Evolutionary conservation across 2,797 vertebrate species (phyloP).

Genomic region (Neostethus bicornis): DNA sequence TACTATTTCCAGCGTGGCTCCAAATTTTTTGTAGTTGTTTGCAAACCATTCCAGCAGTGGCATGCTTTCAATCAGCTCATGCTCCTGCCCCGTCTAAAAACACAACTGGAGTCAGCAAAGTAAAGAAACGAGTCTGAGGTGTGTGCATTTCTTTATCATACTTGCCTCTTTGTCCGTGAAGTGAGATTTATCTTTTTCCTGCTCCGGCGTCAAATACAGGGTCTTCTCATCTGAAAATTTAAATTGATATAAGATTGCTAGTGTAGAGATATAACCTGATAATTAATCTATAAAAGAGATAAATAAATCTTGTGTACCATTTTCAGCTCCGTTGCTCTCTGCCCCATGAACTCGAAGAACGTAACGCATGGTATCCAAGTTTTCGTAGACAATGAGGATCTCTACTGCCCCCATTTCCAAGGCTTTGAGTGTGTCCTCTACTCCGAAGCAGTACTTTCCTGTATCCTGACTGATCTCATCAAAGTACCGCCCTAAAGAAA

Average conservation of each 20-base stretch:
- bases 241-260: not conserved
- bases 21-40: slow-evolving; percentile 99
- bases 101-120: slow-evolving; percentile 29
- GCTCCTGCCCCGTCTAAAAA: slow-evolving; percentile 94
- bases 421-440: slow-evolving; percentile 98
- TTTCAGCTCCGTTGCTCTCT: slow-evolving; percentile 84
- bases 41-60: slow-evolving; percentile 99
- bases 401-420: slow-evolving; percentile 99
- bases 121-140: not conserved
- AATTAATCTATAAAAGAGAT: not conserved
- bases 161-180: slow-evolving; percentile 99
- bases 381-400: slow-evolving; percentile 99
- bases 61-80: slow-evolving; percentile 98
- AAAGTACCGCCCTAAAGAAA: slow-evolving; percentile 91
- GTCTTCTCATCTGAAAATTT: slow-evolving; percentile 90
- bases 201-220: slow-evolving; percentile 96
- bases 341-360: slow-evolving; percentile 95
- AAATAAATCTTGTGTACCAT: slow-evolving; percentile 58
- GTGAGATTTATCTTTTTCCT: slow-evolving; percentile 99
- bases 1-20: slow-evolving; percentile 98
- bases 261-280: not conserved
- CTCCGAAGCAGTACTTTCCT: slow-evolving; percentile 98
- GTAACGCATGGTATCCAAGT: slow-evolving; percentile 99
- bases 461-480: slow-evolving; percentile 99
- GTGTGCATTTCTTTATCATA: not conserved